Evolutionary conservation across 2,113 vertebrate species (phyloP).

Genomic region (Labeo rohita): DNA sequence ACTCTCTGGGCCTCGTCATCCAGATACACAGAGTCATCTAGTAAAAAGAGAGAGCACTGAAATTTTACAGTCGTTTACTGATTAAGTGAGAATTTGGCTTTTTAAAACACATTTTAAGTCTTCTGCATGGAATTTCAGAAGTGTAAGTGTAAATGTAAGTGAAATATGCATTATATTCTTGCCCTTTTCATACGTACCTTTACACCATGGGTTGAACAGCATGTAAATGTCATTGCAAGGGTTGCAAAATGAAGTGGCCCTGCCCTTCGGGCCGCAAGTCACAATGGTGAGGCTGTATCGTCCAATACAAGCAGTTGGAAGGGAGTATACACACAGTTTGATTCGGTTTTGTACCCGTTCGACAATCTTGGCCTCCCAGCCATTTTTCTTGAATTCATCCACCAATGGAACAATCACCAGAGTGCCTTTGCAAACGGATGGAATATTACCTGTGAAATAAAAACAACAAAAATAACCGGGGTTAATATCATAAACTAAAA

Average conservation of each 20-base stretch:
- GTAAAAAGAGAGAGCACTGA: neutral
- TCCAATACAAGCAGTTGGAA: slow-evolving; percentile 78
- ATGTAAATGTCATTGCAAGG: slow-evolving; percentile 76
- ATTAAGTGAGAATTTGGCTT: neutral
- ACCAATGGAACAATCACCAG: slow-evolving; percentile 35
- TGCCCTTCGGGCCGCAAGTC: slow-evolving; percentile 64
- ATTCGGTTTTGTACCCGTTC: slow-evolving; percentile 69
- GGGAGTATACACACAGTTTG: slow-evolving; percentile 74
- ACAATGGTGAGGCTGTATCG: slow-evolving; percentile 79
- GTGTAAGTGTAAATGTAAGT: neutral
- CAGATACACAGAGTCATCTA: slow-evolving; percentile 37
- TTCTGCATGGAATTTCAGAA: neutral
- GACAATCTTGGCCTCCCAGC: slow-evolving; percentile 65
- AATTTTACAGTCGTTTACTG: neutral
- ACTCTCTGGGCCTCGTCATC: slow-evolving; percentile 5
- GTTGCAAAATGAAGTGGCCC: slow-evolving; percentile 67
- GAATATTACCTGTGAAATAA: slow-evolving; percentile 17
- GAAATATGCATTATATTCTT: neutral
- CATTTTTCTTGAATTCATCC: slow-evolving; percentile 24
- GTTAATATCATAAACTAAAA: neutral
- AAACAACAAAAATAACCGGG: neutral
- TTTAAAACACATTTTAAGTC: neutral
- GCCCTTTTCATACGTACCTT: neutral
- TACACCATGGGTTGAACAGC: slow-evolving; percentile 86
- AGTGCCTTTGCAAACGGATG: slow-evolving; percentile 23